Percentiles rank a stretch among this genome's conserved stretches.
Evolutionary conservation across 2,888 invertebrate genomes (phyloP).

Genomic region (Drosophila falleni): DNA sequence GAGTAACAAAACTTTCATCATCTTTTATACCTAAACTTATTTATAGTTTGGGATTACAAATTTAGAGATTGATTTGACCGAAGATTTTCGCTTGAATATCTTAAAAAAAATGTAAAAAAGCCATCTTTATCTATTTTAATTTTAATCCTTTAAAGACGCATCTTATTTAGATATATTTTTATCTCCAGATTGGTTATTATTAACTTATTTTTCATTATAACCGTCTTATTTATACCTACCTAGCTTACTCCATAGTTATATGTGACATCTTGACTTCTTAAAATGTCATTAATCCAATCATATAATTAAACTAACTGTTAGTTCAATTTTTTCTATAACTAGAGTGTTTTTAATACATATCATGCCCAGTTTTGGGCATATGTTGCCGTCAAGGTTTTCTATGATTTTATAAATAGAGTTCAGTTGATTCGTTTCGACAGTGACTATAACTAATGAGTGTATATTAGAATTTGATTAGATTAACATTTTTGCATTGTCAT

Average conservation of each 20-base stretch:
- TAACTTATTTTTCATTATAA: not conserved
- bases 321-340: not conserved
- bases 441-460: slow-evolving; percentile 19
- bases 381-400: slow-evolving; percentile 5
- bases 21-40: too few relatives aligned
- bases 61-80: too few relatives aligned
- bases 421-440: slow-evolving; percentile 1
- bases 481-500: slow-evolving; percentile 63
- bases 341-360: not conserved
- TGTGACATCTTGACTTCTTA: not conserved
- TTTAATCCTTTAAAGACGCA: too few relatives aligned
- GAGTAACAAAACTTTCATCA: too few relatives aligned
- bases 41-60: too few relatives aligned
- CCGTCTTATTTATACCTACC: not conserved
- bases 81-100: too few relatives aligned
- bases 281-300: too few relatives aligned
- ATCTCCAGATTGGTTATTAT: not conserved
- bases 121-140: too few relatives aligned
- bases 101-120: too few relatives aligned
- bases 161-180: too few relatives aligned
- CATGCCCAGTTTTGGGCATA: slow-evolving; percentile 14
- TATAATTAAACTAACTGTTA: not conserved
- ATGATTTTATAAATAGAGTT: not conserved
- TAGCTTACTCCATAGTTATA: not conserved
- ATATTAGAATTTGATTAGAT: slow-evolving; percentile 66